Evolutionary conservation across 2,797 vertebrate species (phyloP).

Genomic region (Sebastes diaconus): DNA sequence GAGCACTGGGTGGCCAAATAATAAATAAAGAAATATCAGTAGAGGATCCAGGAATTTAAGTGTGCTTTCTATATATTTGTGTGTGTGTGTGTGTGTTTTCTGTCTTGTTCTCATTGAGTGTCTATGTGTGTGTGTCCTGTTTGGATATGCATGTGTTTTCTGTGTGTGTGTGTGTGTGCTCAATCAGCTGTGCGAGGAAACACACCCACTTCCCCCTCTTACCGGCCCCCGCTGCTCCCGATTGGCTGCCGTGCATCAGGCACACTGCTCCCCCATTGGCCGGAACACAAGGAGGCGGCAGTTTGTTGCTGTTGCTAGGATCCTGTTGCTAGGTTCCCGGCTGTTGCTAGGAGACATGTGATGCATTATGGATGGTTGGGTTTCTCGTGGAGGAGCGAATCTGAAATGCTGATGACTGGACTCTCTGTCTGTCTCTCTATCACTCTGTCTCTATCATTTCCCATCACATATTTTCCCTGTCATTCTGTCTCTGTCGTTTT

Average conservation of each 20-base stretch:
- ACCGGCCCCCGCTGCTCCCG: neutral
- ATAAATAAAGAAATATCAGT: neutral
- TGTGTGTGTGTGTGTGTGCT: constrained; percentile 26
- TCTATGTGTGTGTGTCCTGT: neutral
- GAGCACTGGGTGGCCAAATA: neutral
- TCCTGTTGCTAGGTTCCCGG: constrained; percentile 87
- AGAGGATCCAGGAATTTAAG: neutral
- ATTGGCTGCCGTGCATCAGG: constrained; percentile 68
- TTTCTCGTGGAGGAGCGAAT: constrained; percentile 81
- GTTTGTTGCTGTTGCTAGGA: constrained; percentile 86
- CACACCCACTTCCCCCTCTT: constrained; percentile 29
- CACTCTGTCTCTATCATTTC: neutral
- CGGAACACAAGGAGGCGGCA: constrained; percentile 18
- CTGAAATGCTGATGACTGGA: constrained; percentile 87
- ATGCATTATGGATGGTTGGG: constrained; percentile 92
- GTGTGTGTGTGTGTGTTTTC: neutral
- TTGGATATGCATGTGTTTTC: neutral
- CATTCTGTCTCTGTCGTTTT: neutral
- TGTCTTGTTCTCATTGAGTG: neutral
- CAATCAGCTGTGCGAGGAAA: constrained; percentile 58
- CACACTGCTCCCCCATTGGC: constrained; percentile 70
- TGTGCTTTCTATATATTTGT: neutral
- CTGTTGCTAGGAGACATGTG: constrained; percentile 84
- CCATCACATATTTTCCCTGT: neutral
- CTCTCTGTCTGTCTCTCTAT: constrained; percentile 1